Evolutionary conservation across 1,140 invertebrate genomes (phyloP).

Genomic region (Probaryconus sp.): DNA sequence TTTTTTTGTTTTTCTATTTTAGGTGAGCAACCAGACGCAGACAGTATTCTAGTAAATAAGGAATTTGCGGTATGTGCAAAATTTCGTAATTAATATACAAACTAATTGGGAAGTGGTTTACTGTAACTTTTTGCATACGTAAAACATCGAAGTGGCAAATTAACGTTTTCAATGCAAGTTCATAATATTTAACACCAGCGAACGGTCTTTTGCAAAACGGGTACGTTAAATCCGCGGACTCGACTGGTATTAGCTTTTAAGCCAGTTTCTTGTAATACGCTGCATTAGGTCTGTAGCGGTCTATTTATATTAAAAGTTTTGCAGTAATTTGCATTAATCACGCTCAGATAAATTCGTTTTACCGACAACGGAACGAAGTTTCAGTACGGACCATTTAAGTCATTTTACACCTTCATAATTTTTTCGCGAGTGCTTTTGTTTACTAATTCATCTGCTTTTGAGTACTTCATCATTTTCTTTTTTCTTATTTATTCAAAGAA

Average conservation of each 20-base stretch:
- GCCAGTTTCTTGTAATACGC: conserved; percentile 62
- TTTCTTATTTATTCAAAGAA: no score
- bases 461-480: neutral
- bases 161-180: conserved; percentile 17
- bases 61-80: no score
- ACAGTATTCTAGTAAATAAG: no score
- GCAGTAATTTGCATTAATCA: conserved; percentile 65
- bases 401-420: conserved; percentile 6
- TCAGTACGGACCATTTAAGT: conserved; percentile 27
- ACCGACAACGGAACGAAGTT: conserved; percentile 15
- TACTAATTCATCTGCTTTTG: neutral
- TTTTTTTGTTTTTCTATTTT: conserved; percentile 19
- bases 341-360: conserved; percentile 55
- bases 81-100: no score
- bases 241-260: conserved; percentile 67
- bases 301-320: conserved; percentile 68
- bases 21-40: conserved; percentile 18
- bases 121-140: no score
- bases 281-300: conserved; percentile 45
- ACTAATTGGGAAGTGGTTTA: no score
- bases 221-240: conserved; percentile 45
- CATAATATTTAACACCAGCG: conserved; percentile 34
- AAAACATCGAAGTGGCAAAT: conserved; percentile 22
- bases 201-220: conserved; percentile 19
- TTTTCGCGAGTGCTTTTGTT: neutral